phyloP scores from a whole-genome alignment of 2,888 invertebrate genomes.

The Andricus quercusramuli region DNA sequence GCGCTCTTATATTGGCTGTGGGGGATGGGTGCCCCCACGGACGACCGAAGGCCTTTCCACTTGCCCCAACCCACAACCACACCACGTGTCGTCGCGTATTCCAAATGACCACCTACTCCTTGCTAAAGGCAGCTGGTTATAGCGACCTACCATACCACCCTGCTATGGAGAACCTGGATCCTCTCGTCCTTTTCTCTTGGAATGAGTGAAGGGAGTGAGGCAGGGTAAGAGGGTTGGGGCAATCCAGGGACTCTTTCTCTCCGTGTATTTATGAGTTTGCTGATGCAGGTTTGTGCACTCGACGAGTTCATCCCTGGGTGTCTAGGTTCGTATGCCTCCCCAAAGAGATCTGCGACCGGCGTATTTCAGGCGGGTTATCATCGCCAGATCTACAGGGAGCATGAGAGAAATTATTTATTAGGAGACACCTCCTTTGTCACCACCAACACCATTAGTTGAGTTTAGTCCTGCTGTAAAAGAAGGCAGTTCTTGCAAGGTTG shows the following conservation, averaged over 20 bases:
- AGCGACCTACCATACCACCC: constrained; percentile 62
- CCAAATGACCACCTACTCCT: constrained; percentile 67
- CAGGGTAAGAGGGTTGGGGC: constrained; percentile 23
- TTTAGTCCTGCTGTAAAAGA: neutral
- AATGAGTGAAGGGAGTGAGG: constrained; percentile 6
- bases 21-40: constrained; percentile 56
- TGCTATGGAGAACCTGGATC: constrained; percentile 36
- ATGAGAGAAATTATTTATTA: constrained; percentile 78
- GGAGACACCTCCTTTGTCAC: constrained; percentile 75
- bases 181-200: constrained; percentile 39
- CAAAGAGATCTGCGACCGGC: constrained; percentile 61
- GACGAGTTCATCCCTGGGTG: constrained; percentile 6
- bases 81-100: constrained; percentile 63
- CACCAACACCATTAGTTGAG: constrained; percentile 39
- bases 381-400: constrained; percentile 77
- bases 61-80: constrained; percentile 43
- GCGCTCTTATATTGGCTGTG: constrained; percentile 72
- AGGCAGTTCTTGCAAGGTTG: neutral
- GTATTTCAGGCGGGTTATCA: constrained; percentile 78
- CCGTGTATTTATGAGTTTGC: constrained; percentile 34
- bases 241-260: constrained; percentile 29
- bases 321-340: constrained; percentile 12
- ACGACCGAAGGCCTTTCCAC: constrained; percentile 50
- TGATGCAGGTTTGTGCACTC: constrained; percentile 19
- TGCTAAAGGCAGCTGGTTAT: constrained; percentile 43